Percentiles rank a stretch among this genome's conserved stretches.
Evolutionary conservation across 2,888 invertebrate species (phyloP).

Genomic region (Nomada hirtipes): DNA sequence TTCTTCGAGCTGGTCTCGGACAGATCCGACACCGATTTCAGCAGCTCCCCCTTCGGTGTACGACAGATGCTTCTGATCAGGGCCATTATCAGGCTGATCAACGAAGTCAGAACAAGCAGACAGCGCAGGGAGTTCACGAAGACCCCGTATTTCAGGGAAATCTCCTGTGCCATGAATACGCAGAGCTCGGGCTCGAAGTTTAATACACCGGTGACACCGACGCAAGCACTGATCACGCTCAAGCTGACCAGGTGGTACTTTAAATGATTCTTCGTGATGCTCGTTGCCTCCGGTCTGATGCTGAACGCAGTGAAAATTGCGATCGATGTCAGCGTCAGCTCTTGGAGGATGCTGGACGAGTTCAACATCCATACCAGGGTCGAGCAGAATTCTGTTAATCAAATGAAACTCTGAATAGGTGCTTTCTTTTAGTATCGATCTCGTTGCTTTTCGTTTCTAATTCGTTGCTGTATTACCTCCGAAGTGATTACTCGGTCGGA

Average conservation of each 20-base stretch:
- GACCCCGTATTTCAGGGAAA: conserved; percentile 79
- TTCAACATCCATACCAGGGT: conserved; percentile 84
- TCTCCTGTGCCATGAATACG: conserved; percentile 80
- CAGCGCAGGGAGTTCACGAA: conserved; percentile 78
- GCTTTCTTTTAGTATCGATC: neutral
- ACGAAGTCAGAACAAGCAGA: conserved; percentile 72
- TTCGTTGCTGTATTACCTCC: conserved; percentile 73
- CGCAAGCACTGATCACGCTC: conserved; percentile 84
- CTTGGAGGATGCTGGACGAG: conserved; percentile 84
- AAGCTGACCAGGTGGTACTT: conserved; percentile 85
- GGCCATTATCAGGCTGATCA: conserved; percentile 70
- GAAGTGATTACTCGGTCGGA: conserved; percentile 82
- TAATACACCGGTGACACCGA: conserved; percentile 85
- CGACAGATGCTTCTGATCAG: conserved; percentile 71
- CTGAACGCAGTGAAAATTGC: conserved; percentile 80
- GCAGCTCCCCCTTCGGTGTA: conserved; percentile 76
- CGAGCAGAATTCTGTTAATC: conserved; percentile 82
- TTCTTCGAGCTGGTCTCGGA: conserved; percentile 82
- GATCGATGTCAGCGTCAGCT: conserved; percentile 84
- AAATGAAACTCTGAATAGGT: too few relatives aligned
- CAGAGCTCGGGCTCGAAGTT: conserved; percentile 81
- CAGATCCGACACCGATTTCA: conserved; percentile 81
- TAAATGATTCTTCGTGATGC: conserved; percentile 82
- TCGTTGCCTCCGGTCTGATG: conserved; percentile 74
- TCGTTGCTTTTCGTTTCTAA: neutral